These are phyloP conservation scores for Formica aserva DNA, from an alignment of 2,888 invertebrate genomes.

Conservation along the genomic window DNA sequence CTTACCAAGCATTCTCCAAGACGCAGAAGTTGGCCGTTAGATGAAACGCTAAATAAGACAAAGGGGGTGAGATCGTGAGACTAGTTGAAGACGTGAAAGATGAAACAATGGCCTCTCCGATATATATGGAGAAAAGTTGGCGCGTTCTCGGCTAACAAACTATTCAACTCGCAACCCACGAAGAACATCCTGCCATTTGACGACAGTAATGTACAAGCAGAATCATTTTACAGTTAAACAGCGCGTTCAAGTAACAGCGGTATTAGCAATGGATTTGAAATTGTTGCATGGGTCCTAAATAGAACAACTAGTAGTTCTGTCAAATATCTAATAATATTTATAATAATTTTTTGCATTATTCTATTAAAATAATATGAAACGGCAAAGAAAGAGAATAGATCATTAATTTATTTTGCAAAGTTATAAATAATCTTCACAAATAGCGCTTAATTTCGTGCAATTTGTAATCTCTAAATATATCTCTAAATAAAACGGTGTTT, in stretches of 20 bases:
- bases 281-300: background rate
- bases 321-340: background rate
- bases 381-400: background rate
- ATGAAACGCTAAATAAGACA: slow-evolving; percentile 1
- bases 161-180: slow-evolving; percentile 64
- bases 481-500: background rate
- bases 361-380: background rate
- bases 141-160: slow-evolving; percentile 71
- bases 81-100: slow-evolving; percentile 11
- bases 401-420: background rate
- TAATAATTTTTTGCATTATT: background rate
- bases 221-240: slow-evolving; percentile 3
- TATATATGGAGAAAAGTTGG: slow-evolving; percentile 46
- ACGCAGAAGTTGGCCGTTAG: background rate
- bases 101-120: slow-evolving; percentile 53
- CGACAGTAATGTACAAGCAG: slow-evolving; percentile 11
- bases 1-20: slow-evolving; percentile 16
- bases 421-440: background rate
- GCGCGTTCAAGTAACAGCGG: background rate
- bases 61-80: background rate
- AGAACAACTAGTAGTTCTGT: background rate
- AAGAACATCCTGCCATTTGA: slow-evolving; percentile 25
- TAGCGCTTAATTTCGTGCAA: background rate
- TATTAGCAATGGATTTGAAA: slow-evolving; percentile 6
- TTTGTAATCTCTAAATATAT: background rate